Evolutionary conservation across 2,113 vertebrate genomes (phyloP).

Genomic region (Gyps fulvus): DNA sequence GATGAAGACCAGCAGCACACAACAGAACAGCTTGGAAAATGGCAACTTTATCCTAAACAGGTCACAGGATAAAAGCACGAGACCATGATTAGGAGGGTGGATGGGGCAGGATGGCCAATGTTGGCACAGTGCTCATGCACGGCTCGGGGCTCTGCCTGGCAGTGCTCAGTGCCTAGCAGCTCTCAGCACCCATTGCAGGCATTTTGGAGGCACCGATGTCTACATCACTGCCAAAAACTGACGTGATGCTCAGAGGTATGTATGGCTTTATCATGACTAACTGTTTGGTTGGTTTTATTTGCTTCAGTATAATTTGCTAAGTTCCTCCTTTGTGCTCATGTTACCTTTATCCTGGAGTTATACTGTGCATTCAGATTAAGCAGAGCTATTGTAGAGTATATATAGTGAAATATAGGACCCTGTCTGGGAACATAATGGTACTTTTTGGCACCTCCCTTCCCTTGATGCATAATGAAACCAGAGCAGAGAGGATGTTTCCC

Average conservation of each 20-base stretch:
- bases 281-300: neutral
- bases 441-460: neutral
- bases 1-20: neutral
- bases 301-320: neutral
- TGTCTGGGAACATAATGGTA: neutral
- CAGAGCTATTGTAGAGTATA: neutral
- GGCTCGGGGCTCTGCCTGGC: rapidly evolving
- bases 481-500: neutral
- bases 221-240: neutral
- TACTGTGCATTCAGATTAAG: neutral
- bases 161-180: neutral
- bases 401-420: neutral
- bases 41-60: neutral
- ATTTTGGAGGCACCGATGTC: rapidly evolving
- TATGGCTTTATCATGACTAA: neutral
- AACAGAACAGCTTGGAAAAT: neutral
- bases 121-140: rapidly evolving
- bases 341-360: neutral
- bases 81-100: neutral
- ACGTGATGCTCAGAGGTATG: neutral
- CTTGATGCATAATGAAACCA: neutral
- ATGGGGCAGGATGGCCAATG: neutral
- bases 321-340: neutral
- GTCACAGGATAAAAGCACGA: neutral
- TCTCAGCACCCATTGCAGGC: neutral